Conservation (phyloP, 2,797 vertebrate species). For the Streptopelia turtur region DNA sequence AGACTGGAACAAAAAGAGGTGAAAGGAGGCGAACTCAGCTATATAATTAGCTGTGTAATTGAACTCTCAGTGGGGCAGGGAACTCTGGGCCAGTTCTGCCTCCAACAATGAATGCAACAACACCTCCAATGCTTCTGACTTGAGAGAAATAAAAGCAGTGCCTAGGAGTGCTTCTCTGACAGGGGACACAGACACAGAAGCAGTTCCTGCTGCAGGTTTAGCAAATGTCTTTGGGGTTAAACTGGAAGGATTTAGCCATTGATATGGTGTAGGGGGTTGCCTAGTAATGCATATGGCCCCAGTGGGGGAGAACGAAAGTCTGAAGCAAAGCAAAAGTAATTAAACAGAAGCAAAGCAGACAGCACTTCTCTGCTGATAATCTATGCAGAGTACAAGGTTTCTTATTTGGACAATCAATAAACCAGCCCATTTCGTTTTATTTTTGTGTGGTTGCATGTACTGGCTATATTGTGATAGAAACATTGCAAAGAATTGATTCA, state of each 20-base stretch:
- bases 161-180: rapidly evolving
- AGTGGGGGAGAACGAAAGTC: not conserved
- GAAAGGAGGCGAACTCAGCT: not conserved
- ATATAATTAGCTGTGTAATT: not conserved
- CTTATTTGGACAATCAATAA: conserved; percentile 57
- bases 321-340: conserved; percentile 62
- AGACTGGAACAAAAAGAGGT: not conserved
- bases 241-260: not conserved
- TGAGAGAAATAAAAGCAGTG: not conserved
- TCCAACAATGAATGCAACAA: not conserved
- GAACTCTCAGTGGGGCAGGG: not conserved
- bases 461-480: conserved; percentile 42
- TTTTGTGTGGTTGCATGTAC: conserved; percentile 6
- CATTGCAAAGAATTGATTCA: conserved; percentile 60
- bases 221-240: not conserved
- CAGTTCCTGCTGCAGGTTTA: not conserved
- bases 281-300: not conserved
- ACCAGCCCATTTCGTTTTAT: conserved; percentile 37
- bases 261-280: not conserved
- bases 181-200: not conserved
- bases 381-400: conserved; percentile 38
- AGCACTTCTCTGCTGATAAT: conserved; percentile 30
- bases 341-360: conserved; percentile 17
- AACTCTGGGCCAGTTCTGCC: not conserved
- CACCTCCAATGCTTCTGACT: not conserved